Evolutionary conservation across 2,113 vertebrate species (phyloP).

Genomic region (Mus spicilegus): DNA sequence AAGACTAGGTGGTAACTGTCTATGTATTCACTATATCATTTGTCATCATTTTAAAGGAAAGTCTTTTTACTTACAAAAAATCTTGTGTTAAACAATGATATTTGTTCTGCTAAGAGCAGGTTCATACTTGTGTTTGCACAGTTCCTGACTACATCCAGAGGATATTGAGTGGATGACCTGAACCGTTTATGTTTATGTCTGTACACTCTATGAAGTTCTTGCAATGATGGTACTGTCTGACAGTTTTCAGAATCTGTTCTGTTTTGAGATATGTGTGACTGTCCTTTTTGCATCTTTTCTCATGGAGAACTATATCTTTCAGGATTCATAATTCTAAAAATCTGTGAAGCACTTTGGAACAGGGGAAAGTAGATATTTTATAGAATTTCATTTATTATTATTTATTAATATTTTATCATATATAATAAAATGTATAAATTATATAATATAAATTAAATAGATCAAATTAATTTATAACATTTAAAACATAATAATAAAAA

Average conservation of each 20-base stretch:
- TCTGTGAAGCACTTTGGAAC: neutral
- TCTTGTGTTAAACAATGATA: neutral
- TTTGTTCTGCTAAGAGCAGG: neutral
- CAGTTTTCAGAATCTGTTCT: neutral
- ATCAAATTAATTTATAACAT: neutral
- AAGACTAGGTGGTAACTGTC: neutral
- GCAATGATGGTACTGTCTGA: neutral
- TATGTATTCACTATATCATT: too few species aligned
- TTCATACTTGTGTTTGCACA: neutral
- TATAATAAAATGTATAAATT: neutral
- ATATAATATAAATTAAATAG: neutral
- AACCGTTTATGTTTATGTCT: neutral
- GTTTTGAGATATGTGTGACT: neutral
- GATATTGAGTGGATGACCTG: neutral
- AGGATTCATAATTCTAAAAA: neutral
- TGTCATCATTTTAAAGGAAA: too few species aligned
- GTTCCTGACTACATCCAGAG: too few species aligned
- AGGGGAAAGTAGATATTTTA: neutral
- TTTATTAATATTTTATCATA: neutral
- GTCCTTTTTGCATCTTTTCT: neutral
- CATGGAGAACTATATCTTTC: neutral
- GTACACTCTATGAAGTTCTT: neutral
- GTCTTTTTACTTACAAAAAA: neutral
- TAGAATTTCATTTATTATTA: neutral
- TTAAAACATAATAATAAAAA: neutral